Evolutionary conservation across 2,888 invertebrate species (phyloP).

Genomic region (Lasioglossum lativentre): DNA sequence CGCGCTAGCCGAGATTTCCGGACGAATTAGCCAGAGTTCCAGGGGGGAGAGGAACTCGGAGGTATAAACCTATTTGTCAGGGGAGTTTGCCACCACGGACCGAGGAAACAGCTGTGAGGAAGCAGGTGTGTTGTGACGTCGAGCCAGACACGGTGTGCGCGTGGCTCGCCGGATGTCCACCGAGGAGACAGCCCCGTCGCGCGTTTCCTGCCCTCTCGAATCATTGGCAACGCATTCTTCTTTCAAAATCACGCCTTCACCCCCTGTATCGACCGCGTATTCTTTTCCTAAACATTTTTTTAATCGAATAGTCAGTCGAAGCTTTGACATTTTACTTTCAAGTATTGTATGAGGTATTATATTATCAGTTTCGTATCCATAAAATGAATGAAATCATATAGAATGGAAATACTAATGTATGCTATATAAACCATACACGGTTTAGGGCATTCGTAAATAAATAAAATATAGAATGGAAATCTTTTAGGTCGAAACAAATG

Average conservation of each 20-base stretch:
- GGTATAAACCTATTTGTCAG: constrained; percentile 60
- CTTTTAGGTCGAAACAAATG: no score
- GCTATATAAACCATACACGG: no score
- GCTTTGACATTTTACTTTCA: not conserved
- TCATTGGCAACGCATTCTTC: not conserved
- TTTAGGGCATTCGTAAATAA: no score
- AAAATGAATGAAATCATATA: no score
- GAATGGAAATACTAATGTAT: not conserved
- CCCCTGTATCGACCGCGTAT: not conserved
- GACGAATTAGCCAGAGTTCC: not conserved
- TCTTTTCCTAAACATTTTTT: not conserved
- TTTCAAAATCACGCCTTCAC: not conserved
- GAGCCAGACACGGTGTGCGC: constrained; percentile 79
- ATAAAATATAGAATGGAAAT: not conserved
- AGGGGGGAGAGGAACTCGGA: constrained; percentile 9
- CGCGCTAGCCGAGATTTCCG: not conserved
- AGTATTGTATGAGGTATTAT: no score
- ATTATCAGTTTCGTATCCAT: no score
- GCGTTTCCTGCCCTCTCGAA: constrained; percentile 43
- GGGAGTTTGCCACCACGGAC: constrained; percentile 69
- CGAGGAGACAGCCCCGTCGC: constrained; percentile 56
- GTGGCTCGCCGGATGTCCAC: constrained; percentile 78
- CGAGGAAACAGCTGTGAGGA: constrained; percentile 84
- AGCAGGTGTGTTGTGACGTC: constrained; percentile 83
- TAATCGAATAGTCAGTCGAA: not conserved